A percentile compares a stretch with the other conserved stretches of the same genome.
Conservation (phyloP, 2,797 vertebrate genomes). For the Hippoglossus hippoglossus region DNA sequence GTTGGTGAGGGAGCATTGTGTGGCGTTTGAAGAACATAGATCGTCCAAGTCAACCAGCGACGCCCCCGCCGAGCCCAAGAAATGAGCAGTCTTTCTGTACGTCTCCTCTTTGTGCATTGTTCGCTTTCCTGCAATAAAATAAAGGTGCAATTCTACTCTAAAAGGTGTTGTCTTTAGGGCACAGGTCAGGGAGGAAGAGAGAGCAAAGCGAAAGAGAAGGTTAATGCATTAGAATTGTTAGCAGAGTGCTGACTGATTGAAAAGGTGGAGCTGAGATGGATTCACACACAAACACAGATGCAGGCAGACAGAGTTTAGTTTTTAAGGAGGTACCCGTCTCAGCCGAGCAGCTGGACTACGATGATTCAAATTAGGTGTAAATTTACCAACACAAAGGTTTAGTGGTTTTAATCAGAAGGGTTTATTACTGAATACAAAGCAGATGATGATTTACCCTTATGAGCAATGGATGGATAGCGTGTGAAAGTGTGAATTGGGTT, state of each 20-base stretch:
- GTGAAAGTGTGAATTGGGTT: not conserved
- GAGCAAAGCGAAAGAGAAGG: conserved; percentile 69
- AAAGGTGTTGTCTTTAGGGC: conserved; percentile 82
- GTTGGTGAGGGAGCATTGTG: conserved; percentile 58
- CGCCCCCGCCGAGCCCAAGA: conserved; percentile 88
- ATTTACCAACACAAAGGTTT: too few species aligned
- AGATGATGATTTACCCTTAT: not conserved
- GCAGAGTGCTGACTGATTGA: conserved; percentile 12
- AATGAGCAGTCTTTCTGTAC: conserved; percentile 87
- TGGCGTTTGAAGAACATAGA: conserved; percentile 85
- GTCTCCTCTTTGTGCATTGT: conserved; percentile 30
- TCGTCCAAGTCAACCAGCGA: conserved; percentile 92
- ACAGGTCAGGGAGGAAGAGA: conserved; percentile 61
- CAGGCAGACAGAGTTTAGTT: not conserved
- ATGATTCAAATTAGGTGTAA: too few species aligned
- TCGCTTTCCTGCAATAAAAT: conserved; percentile 66
- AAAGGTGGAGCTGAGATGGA: conserved; percentile 44
- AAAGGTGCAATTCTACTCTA: conserved; percentile 80
- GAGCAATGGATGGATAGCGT: conserved; percentile 25
- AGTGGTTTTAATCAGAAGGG: not conserved
- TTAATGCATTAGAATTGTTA: conserved; percentile 63
- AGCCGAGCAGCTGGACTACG: too few species aligned
- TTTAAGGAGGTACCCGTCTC: too few species aligned
- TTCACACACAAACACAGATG: not conserved
- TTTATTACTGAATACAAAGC: not conserved